Conservation (phyloP, 2,888 invertebrate species). For the Nymphalis urticae region DNA sequence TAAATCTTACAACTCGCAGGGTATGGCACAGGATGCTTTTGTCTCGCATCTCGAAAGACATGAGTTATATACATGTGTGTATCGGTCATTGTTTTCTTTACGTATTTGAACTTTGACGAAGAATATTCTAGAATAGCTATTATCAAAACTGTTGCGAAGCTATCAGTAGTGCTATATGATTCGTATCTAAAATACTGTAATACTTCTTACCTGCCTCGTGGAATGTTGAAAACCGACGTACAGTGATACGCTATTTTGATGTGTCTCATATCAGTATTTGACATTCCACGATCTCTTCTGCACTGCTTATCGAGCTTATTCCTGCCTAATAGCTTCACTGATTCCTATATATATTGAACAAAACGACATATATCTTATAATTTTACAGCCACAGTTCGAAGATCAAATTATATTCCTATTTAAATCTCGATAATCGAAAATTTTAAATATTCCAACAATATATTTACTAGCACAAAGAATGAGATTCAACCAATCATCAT, state of each 20-base stretch:
- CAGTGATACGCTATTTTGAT: too few species aligned
- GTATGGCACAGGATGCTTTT: conserved; percentile 69
- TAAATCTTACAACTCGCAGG: conserved; percentile 56
- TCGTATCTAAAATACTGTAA: too few species aligned
- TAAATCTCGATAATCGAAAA: conserved; percentile 3
- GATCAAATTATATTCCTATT: conserved; percentile 1
- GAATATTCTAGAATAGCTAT: neutral
- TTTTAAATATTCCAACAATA: conserved; percentile 1
- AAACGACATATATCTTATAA: neutral
- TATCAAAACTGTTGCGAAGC: too few species aligned
- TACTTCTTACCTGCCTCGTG: too few species aligned
- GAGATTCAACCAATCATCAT: conserved; percentile 20
- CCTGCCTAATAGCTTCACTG: too few species aligned
- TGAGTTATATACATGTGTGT: conserved; percentile 30
- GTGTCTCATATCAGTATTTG: too few species aligned
- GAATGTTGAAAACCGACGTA: too few species aligned
- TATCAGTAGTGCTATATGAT: too few species aligned
- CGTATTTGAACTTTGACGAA: neutral
- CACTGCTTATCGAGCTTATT: too few species aligned
- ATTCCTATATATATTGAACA: neutral
- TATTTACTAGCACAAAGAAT: conserved; percentile 1
- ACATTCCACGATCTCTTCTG: too few species aligned
- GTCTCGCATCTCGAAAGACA: conserved; percentile 51
- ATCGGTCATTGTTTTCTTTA: neutral
- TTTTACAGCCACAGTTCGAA: neutral